Percentiles rank a stretch among this genome's conserved stretches.
These are phyloP conservation scores for Pocillopora verrucosa DNA, from an alignment of 64 coral and sea anemone species.

Conservation along the genomic window DNA sequence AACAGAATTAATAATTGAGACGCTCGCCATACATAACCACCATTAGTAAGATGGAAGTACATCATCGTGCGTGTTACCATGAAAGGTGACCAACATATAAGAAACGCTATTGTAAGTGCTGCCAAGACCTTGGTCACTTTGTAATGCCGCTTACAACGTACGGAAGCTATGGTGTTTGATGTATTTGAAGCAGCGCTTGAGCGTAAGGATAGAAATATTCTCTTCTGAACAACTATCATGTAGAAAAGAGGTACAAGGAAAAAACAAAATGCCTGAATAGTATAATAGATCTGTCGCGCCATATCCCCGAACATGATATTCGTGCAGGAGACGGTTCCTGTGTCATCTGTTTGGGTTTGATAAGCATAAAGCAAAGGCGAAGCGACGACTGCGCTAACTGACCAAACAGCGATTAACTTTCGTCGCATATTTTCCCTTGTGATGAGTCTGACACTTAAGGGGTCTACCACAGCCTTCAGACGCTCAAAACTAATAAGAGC, in stretches of 20 bases:
- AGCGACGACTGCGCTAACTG: not conserved
- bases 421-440: not conserved
- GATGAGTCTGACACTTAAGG: not conserved
- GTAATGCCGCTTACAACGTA: not conserved
- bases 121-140: conserved; percentile 30
- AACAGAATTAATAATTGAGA: conserved; percentile 30
- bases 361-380: no score
- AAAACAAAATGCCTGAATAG: conserved; percentile 12
- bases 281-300: conserved; percentile 52
- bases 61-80: not conserved
- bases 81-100: conserved; percentile 44
- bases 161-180: not conserved
- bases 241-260: no score
- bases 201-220: conserved; percentile 27
- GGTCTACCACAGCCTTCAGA: conserved; percentile 19
- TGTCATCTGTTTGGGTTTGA: not conserved
- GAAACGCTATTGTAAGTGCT: conserved; percentile 33
- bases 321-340: not conserved
- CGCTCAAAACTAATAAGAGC: conserved; percentile 34
- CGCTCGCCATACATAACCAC: conserved; percentile 29
- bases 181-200: not conserved
- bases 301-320: conserved; percentile 28
- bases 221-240: not conserved
- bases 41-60: not conserved
- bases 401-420: not conserved